Evolutionary conservation across 1,140 invertebrate genomes (phyloP), one percentile per base, ranked within the genome.

Genomic region (Eumaeus atala): DNA sequence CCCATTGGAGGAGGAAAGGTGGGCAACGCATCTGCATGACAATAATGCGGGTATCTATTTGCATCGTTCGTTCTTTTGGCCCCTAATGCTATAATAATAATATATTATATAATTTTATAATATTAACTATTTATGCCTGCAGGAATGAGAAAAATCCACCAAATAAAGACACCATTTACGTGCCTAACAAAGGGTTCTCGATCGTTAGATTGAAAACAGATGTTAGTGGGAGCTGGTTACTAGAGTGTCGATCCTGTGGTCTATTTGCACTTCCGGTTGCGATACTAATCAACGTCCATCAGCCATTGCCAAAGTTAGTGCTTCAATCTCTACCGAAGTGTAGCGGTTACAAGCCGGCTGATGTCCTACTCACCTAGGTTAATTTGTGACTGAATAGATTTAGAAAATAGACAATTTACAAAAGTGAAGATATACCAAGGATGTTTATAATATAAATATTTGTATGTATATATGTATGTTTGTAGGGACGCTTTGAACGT

Each of bases 111-210:
- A n/a, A n/a, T n/a, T n/a, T 2, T 28, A 28, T 28, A 28, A 28
- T 28, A 6, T 28, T 28, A 28, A 28, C 2, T 28, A 34, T 42
- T 16, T 12, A 51, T 10, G 16, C 37, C 38, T 35, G 28, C 34
- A 44, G 40, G 40, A 44, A 44, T 17, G 40, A 16, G 0, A 62
- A 66, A 58, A 86, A 79, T 55, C 89, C 72, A 14, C 80, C 87
- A 12, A 48, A 80, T 6, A 91, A 91, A 60, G 90, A 91, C 63
- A 91, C 90, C 9, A 70, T 91, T 7, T 71, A 73, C 0, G 86
- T 91, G 0, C 90, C 90, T 1, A 88, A 87, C 44, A 90, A 90
- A 59, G 90, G 90, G 2, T 89, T 89, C 63, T 83, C 82, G 0
- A 86, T 91, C 11, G 67, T 90, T 1, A 64, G 90, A 55, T 74